Evolutionary conservation across 2,797 vertebrate genomes (phyloP).

Genomic region (Syngnathus rostellatus): DNA sequence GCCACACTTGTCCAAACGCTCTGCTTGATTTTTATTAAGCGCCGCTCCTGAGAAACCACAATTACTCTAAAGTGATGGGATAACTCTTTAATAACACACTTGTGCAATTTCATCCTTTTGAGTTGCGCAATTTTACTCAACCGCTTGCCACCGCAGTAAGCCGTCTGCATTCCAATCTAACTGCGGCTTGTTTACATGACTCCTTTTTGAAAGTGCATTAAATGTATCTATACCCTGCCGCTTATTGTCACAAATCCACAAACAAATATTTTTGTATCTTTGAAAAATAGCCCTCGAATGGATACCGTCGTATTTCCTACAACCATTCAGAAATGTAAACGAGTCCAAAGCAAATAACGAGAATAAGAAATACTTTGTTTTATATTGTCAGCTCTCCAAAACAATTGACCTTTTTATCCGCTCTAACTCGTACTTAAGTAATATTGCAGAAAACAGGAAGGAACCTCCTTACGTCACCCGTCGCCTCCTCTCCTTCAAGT

Average conservation of each 20-base stretch:
- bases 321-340: too few species aligned
- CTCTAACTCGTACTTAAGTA: neutral
- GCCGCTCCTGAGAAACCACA: neutral
- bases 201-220: too few species aligned
- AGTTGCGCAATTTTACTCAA: slow-evolving; percentile 1
- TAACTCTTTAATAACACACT: neutral
- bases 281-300: too few species aligned
- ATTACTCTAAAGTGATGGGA: neutral
- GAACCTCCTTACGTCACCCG: slow-evolving; percentile 27
- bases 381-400: neutral
- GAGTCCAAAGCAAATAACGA: too few species aligned
- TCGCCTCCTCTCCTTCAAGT: slow-evolving; percentile 20
- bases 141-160: neutral
- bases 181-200: neutral
- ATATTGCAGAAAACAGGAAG: slow-evolving; percentile 20
- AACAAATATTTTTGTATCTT: too few species aligned
- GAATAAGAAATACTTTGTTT: too few species aligned
- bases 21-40: neutral
- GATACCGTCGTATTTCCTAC: too few species aligned
- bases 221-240: neutral
- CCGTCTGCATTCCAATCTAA: neutral
- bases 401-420: neutral
- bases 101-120: neutral
- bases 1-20: neutral
- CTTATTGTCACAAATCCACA: neutral